These are phyloP conservation scores for Heteropelma amictum DNA, from an alignment of 2,888 invertebrate species.

Conservation along the genomic window DNA sequence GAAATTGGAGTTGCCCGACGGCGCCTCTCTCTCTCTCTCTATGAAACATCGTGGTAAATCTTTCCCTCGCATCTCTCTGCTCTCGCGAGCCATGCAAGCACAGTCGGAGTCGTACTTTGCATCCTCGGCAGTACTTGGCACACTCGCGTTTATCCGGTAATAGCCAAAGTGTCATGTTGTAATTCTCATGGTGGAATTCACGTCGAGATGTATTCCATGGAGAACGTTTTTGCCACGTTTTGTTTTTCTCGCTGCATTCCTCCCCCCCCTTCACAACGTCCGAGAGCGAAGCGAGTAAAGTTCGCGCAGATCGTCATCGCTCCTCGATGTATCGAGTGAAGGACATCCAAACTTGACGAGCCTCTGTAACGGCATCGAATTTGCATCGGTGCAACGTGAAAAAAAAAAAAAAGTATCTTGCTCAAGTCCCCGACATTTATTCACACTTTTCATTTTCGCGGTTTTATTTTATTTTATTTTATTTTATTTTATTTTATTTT, in stretches of 20 bases:
- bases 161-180: constrained; percentile 46
- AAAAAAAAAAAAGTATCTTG: no score
- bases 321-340: no score
- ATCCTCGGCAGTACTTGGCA: not conserved
- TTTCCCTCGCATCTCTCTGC: constrained; percentile 22
- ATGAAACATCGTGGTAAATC: constrained; percentile 15
- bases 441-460: no score
- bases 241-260: not conserved
- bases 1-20: constrained; percentile 18
- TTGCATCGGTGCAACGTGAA: no score
- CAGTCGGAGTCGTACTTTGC: constrained; percentile 3
- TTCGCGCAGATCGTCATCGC: not conserved
- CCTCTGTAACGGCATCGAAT: no score
- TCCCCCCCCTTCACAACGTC: no score
- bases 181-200: constrained; percentile 34
- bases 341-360: no score
- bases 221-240: not conserved
- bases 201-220: constrained; percentile 15
- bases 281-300: not conserved
- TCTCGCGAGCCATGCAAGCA: not conserved
- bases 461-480: no score
- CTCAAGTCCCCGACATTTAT: no score
- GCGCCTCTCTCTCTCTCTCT: no score
- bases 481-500: no score
- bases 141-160: constrained; percentile 19